These are phyloP conservation scores for Phasia obesa DNA, from an alignment of 2,888 invertebrate species.

Conservation along the genomic window DNA sequence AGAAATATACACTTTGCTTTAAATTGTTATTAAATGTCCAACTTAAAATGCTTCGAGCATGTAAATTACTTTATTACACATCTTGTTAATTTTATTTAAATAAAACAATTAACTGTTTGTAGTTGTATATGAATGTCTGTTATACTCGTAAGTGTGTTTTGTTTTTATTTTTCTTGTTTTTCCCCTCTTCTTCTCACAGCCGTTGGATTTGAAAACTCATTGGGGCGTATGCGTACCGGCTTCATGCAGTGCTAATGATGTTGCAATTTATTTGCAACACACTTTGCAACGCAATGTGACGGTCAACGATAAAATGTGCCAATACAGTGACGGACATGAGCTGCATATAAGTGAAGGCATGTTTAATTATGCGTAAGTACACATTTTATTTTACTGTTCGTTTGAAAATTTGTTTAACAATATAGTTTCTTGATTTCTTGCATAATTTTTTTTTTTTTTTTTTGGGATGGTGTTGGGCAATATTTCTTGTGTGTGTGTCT, in stretches of 20 bases:
- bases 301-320: conserved; percentile 84
- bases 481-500: background rate
- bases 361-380: conserved; percentile 81
- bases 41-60: conserved; percentile 60
- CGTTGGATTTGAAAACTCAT: conserved; percentile 80
- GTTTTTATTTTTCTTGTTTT: conserved; percentile 3
- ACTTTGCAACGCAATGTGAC: conserved; percentile 81
- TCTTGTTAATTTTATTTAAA: conserved; percentile 35
- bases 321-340: conserved; percentile 77
- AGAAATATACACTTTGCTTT: conserved; percentile 8
- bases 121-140: background rate
- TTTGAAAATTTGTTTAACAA: too few species aligned
- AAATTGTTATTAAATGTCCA: conserved; percentile 42
- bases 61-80: conserved; percentile 61
- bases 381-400: background rate
- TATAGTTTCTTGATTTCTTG: conserved; percentile 27
- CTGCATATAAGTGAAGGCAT: conserved; percentile 80
- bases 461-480: conserved; percentile 49
- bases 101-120: conserved; percentile 1
- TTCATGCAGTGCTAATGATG: conserved; percentile 84
- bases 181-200: conserved; percentile 51
- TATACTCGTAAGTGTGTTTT: conserved; percentile 8
- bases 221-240: conserved; percentile 87
- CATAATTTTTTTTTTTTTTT: background rate
- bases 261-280: conserved; percentile 81